Percentiles rank a stretch among this genome's conserved stretches.
Evolutionary conservation across 2,888 invertebrate species (phyloP).

Genomic region (Cacoxenus indagator): DNA sequence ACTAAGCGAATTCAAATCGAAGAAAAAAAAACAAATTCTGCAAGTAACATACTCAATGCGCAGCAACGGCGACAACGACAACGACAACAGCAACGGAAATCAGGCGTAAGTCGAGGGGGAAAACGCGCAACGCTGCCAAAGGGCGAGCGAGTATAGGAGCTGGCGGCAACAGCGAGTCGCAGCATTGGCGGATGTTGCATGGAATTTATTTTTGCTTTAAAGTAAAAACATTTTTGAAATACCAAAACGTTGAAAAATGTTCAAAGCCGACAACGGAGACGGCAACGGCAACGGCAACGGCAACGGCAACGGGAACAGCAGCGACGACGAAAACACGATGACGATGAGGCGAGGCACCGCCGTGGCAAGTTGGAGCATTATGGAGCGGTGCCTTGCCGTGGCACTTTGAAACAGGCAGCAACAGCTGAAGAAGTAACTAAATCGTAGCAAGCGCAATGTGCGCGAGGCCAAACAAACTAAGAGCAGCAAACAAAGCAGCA

Average conservation of each 20-base stretch:
- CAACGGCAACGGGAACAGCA: too few relatives aligned
- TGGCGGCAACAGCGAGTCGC: conserved; percentile 31
- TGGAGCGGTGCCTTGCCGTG: neutral
- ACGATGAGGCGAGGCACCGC: too few relatives aligned
- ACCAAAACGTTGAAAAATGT: conserved; percentile 61
- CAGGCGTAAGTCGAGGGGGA: neutral
- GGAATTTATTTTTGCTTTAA: conserved; percentile 62
- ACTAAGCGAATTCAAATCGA: neutral
- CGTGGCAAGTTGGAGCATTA: neutral
- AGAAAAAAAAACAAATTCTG: neutral
- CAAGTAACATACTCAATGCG: neutral
- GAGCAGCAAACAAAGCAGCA: neutral
- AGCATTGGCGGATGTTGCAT: conserved; percentile 61
- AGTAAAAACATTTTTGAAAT: conserved; percentile 59
- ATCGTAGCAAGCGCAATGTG: neutral
- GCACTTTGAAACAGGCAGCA: conserved; percentile 2
- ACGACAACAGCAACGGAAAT: neutral
- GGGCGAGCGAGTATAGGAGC: conserved; percentile 20
- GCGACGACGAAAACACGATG: too few relatives aligned
- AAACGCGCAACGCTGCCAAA: neutral
- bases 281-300: neutral
- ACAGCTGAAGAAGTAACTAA: conserved; percentile 12
- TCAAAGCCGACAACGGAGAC: conserved; percentile 51
- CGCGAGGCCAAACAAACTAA: too few relatives aligned
- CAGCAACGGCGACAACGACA: conserved; percentile 29